Conservation (phyloP, 2,797 vertebrate species). For the Choloepus didactylus region DNA sequence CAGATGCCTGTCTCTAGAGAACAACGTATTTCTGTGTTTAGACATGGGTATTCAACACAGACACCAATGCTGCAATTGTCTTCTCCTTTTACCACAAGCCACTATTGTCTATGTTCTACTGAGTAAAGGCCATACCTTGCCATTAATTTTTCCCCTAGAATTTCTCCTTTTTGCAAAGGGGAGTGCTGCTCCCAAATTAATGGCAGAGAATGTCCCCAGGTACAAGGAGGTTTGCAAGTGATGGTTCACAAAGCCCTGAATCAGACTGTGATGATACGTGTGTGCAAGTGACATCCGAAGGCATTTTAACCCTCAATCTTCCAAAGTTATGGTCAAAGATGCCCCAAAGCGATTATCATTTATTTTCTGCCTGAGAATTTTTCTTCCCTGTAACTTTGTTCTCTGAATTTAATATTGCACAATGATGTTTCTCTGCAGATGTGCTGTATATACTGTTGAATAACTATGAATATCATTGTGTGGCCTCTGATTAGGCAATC, state of each 20-base stretch:
- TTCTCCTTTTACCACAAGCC: constrained; percentile 40
- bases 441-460: constrained; percentile 68
- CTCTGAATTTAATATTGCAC: constrained; percentile 75
- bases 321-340: constrained; percentile 71
- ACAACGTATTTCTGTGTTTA: constrained; percentile 75
- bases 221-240: constrained; percentile 80
- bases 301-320: constrained; percentile 82
- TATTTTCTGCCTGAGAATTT: constrained; percentile 76
- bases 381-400: constrained; percentile 74
- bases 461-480: constrained; percentile 73
- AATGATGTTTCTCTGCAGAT: constrained; percentile 78
- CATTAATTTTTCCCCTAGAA: constrained; percentile 71
- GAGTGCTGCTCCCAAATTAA: constrained; percentile 78
- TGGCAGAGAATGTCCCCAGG: constrained; percentile 74
- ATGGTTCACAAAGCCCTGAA: constrained; percentile 60
- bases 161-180: constrained; percentile 71
- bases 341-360: constrained; percentile 62
- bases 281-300: constrained; percentile 64
- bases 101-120: constrained; percentile 73
- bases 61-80: constrained; percentile 69
- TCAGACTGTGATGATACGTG: constrained; percentile 70
- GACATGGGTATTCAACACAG: constrained; percentile 75
- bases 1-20: constrained; percentile 57
- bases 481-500: constrained; percentile 62
- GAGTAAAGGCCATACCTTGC: constrained; percentile 73